phyloP scores from a whole-genome alignment of 2,113 vertebrate genomes.

The Solea senegalensis region DNA sequence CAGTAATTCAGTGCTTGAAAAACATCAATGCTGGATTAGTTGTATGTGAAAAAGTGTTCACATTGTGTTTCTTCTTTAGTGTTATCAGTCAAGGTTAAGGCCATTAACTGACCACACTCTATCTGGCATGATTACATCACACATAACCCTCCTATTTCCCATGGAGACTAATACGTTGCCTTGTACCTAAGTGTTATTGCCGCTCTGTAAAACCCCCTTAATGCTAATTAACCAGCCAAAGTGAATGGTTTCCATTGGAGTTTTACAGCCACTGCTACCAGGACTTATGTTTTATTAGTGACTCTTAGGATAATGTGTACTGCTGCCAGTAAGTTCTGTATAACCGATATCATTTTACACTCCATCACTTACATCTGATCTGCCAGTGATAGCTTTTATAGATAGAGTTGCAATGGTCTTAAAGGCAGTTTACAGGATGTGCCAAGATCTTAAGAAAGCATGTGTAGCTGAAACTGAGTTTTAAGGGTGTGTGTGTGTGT shows the following conservation, averaged over 20 bases:
- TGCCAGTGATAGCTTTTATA: conserved; percentile 56
- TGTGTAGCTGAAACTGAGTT: conserved; percentile 5
- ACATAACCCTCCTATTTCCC: conserved; percentile 35
- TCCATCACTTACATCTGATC: conserved; percentile 61
- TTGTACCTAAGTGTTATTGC: conserved; percentile 51
- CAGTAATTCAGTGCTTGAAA: not conserved
- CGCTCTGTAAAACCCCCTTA: conserved; percentile 49
- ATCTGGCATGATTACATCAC: conserved; percentile 39
- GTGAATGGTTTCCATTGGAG: conserved; percentile 52
- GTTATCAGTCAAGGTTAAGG: conserved; percentile 45
- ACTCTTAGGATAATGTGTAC: conserved; percentile 45
- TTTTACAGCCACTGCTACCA: conserved; percentile 51
- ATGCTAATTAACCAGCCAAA: conserved; percentile 64
- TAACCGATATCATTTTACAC: conserved; percentile 53
- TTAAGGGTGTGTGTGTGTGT: not conserved
- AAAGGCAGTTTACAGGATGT: conserved; percentile 28
- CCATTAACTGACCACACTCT: conserved; percentile 55
- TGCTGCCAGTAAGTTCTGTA: conserved; percentile 48
- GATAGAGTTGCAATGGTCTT: conserved; percentile 37
- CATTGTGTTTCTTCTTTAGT: conserved; percentile 21
- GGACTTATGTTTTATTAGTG: conserved; percentile 55
- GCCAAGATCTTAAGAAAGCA: conserved; percentile 12
- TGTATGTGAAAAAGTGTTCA: conserved; percentile 8
- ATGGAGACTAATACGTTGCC: conserved; percentile 46
- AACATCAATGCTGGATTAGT: not conserved